A percentile compares a stretch with the other conserved stretches of the same genome.
Conservation (phyloP, 2,113 vertebrate genomes). For the Forbesichthys agassizii region DNA sequence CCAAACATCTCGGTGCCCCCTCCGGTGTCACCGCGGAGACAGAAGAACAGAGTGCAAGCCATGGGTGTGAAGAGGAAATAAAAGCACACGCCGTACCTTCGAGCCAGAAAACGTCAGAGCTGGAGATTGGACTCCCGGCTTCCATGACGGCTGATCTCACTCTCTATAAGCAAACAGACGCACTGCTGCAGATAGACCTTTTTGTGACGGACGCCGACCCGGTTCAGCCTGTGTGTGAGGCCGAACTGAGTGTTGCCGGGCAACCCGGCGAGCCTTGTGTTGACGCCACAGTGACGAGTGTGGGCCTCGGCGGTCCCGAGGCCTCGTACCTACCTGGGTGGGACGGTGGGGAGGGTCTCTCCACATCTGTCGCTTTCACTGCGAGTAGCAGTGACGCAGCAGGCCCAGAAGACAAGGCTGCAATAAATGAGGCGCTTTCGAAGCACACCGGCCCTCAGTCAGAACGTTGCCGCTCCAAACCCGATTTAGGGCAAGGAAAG, state of each 20-base stretch:
- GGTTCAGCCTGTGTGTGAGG: background rate
- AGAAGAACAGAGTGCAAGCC: slow-evolving; percentile 3
- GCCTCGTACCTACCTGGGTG: background rate
- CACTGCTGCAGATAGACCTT: background rate
- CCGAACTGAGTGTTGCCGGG: background rate
- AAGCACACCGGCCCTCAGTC: background rate
- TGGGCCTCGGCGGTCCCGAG: background rate
- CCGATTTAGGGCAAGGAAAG: background rate
- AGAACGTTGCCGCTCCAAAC: background rate
- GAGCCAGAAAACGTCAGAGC: slow-evolving; percentile 13
- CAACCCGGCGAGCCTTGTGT: background rate
- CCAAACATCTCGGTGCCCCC: background rate
- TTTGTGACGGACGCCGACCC: background rate
- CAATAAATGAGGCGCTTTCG: background rate
- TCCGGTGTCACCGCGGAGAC: background rate
- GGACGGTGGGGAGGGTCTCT: background rate
- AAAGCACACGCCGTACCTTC: background rate
- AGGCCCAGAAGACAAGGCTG: background rate
- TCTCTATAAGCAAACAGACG: background rate
- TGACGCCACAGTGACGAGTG: background rate
- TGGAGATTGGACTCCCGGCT: background rate
- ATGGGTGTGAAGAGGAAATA: background rate
- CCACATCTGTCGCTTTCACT: background rate
- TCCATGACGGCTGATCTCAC: background rate
- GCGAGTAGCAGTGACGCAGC: background rate